These are phyloP conservation scores for Avahi laniger DNA, from an alignment of 2,797 vertebrate genomes.

Conservation along the genomic window DNA sequence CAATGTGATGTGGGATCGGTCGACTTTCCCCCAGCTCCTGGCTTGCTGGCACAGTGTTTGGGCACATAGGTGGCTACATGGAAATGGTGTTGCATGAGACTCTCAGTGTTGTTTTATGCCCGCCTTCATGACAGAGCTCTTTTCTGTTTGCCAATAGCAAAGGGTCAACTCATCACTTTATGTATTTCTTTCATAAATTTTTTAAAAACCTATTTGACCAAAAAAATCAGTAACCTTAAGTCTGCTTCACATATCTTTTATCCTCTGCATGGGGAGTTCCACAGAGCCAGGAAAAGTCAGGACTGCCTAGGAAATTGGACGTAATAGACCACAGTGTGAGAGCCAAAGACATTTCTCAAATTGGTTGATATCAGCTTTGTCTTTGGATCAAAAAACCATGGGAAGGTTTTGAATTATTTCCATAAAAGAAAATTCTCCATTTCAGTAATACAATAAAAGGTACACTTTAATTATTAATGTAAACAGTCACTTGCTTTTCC, in stretches of 20 bases:
- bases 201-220: background rate
- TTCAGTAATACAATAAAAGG: slow-evolving; percentile 31
- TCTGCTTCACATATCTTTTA: background rate
- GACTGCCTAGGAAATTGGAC: background rate
- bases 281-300: background rate
- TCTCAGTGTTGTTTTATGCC: background rate
- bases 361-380: background rate
- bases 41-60: background rate
- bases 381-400: background rate
- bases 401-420: slow-evolving; percentile 6
- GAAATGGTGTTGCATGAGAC: too few species aligned
- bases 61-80: accelerated
- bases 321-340: background rate
- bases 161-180: background rate
- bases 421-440: background rate
- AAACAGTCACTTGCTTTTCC: slow-evolving; percentile 49
- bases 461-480: slow-evolving; percentile 4
- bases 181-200: background rate
- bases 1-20: too few species aligned
- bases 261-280: background rate
- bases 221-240: background rate
- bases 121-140: background rate
- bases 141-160: background rate
- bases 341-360: background rate
- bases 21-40: accelerated